These are phyloP conservation scores for Drosophila neutralis DNA, from an alignment of 2,888 invertebrate species.

Conservation along the genomic window DNA sequence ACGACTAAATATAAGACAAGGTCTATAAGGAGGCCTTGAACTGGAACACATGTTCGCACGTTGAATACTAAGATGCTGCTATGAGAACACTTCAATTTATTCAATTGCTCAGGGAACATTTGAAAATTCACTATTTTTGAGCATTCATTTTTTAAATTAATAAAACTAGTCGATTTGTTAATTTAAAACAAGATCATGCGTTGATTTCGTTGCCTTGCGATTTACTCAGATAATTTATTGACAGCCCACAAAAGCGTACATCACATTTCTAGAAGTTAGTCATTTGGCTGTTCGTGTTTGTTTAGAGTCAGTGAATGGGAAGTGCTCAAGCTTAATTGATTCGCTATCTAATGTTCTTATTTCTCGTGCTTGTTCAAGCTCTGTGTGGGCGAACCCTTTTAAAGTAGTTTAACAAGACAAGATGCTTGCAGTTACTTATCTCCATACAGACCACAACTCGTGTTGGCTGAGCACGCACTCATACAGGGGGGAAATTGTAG, in stretches of 20 bases:
- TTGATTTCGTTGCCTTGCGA: not conserved
- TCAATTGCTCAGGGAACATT: not conserved
- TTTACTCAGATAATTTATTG: not conserved
- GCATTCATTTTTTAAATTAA: not conserved
- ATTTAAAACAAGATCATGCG: not conserved
- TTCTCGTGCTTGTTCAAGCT: constrained; percentile 10
- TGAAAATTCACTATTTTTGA: not conserved
- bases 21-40: constrained; percentile 23
- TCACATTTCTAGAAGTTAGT: not conserved
- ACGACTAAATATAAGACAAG: constrained; percentile 38
- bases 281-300: not conserved
- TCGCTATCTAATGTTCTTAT: constrained; percentile 3
- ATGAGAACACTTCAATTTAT: not conserved
- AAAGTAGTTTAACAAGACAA: constrained; percentile 5
- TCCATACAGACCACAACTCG: constrained; percentile 18
- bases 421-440: constrained; percentile 31
- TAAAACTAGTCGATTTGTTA: not conserved
- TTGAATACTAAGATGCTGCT: not conserved
- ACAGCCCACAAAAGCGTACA: not conserved
- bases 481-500: not conserved
- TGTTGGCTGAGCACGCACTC: constrained; percentile 3
- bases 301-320: not conserved
- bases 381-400: constrained; percentile 18
- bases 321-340: constrained; percentile 13
- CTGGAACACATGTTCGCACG: not conserved